Evolutionary conservation across 2,797 vertebrate genomes (phyloP), one percentile per base, ranked within the genome.

Genomic region (Pygocentrus nattereri): DNA sequence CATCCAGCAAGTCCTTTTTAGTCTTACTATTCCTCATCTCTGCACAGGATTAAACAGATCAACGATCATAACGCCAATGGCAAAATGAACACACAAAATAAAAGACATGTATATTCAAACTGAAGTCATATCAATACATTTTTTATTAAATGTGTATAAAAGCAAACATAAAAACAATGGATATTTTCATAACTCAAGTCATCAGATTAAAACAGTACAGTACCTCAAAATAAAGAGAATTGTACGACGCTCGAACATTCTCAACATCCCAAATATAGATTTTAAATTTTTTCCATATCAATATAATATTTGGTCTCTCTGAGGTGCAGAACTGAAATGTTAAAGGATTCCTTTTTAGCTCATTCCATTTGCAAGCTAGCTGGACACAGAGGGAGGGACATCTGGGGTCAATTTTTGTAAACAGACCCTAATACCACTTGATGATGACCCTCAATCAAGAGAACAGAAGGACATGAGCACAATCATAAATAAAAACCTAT

Each of bases 381-480:
- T 12, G 25, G 54, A 23, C 31, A 74, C 19, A 80, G 72, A 68
- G 34, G 54, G 62, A 15, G 13, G 13, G 49, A 30, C 76, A 52
- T 82, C 38, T 3, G 59, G 75, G 31, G 69, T 30, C 2, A n/a
- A 30, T 61, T 75, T 74, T 74, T 56, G 11, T 54, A 74, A 71
- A 80, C 77, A 47, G 68, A 70, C 61, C 38, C 49, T 44, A 74
- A 78, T 67, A 68, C 23, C 31, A 38, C 47, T 65, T 41, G 71
- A 79, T 25, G 44, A 44, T 5, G 44, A 87, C 78, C 73, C 31
- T 79, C 62, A 78, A 64, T 61, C 73, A 44, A 78, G 31, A n/a
- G 62, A 84, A n/a, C 12, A 52, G 52, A 77, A 84, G 86, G 25
- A 70, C 87, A 69, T 69, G 75, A 71, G 54, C 71, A 84, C 80